phyloP scores from a whole-genome alignment of 1,140 invertebrate genomes.

The Drosophila setifemur region DNA sequence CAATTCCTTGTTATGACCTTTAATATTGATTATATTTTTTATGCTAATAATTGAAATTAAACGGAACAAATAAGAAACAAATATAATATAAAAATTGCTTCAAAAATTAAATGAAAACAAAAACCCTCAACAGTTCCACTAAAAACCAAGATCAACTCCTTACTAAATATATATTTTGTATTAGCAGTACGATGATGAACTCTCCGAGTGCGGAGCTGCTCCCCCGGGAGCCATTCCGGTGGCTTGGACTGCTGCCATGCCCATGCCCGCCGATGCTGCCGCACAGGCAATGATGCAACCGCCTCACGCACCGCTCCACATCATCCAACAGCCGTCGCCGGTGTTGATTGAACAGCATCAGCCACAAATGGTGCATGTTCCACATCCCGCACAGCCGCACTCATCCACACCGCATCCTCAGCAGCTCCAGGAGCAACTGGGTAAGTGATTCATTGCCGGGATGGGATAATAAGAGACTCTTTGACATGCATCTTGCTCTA shows the following conservation, averaged over 20 bases:
- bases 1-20: no score
- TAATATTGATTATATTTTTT: no score
- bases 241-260: constrained; percentile 42
- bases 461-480: no score
- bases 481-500: no score
- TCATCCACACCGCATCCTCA: constrained; percentile 19
- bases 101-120: no score
- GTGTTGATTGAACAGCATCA: constrained; percentile 45
- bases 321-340: constrained; percentile 50
- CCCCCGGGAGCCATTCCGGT: constrained; percentile 54
- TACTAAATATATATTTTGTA: neutral
- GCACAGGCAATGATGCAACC: constrained; percentile 38
- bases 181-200: constrained; percentile 63
- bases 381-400: neutral
- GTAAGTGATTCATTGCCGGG: constrained; percentile 19
- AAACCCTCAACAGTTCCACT: no score
- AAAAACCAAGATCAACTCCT: neutral
- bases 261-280: constrained; percentile 3
- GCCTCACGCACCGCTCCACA: constrained; percentile 51
- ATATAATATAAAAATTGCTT: no score
- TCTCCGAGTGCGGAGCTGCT: constrained; percentile 53
- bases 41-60: no score
- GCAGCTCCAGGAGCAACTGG: constrained; percentile 27
- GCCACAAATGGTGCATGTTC: constrained; percentile 1
- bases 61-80: no score